Conservation (phyloP, 2,113 vertebrate genomes). For the Sinocyclocheilus grahami region DNA sequence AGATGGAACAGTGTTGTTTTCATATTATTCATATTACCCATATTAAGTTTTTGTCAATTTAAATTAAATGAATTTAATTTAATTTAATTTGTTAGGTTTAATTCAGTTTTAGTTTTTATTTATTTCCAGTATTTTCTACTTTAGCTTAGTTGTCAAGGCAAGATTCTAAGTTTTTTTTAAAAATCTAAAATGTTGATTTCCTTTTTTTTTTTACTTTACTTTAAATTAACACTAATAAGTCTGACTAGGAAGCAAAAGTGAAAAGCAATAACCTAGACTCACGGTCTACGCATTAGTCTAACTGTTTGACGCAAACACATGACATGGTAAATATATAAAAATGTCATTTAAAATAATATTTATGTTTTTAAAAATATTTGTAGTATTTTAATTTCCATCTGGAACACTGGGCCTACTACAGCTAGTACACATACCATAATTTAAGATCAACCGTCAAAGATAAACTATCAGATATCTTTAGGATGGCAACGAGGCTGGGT, state of each 20-base stretch:
- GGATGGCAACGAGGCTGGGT: background rate
- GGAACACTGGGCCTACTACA: background rate
- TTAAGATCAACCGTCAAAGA: background rate
- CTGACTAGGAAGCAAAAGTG: background rate
- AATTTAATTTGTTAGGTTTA: too few species aligned
- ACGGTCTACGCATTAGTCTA: background rate
- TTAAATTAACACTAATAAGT: background rate
- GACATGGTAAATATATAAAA: background rate
- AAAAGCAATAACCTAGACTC: background rate
- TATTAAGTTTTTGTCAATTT: background rate
- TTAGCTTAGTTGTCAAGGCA: too few species aligned
- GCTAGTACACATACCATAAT: slow-evolving; percentile 1
- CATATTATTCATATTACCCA: too few species aligned
- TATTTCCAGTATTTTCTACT: too few species aligned
- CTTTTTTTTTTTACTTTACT: too few species aligned
- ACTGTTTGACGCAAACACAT: background rate
- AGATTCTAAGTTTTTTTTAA: too few species aligned
- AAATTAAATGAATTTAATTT: too few species aligned
- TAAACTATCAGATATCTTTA: slow-evolving; percentile 21
- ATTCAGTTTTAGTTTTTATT: too few species aligned
- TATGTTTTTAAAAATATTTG: background rate
- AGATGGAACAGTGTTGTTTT: too few species aligned
- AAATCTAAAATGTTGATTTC: too few species aligned
- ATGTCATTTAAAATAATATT: background rate
- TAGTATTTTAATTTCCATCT: background rate